Evolutionary conservation across 2,888 invertebrate genomes (phyloP), one percentile per base, ranked within the genome.

Genomic region (Ochlodes sylvanus): DNA sequence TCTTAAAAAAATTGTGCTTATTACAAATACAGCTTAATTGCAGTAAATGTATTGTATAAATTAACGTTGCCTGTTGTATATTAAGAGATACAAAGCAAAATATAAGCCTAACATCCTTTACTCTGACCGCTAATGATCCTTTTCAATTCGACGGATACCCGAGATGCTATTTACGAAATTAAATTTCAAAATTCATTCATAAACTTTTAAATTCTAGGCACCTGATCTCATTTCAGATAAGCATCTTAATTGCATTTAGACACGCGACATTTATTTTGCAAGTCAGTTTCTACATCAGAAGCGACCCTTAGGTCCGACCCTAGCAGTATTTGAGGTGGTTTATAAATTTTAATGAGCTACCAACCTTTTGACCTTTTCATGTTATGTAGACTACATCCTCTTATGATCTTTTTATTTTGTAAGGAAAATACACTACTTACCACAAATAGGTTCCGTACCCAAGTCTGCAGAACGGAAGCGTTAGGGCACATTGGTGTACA

Each of bases 341-440:
- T 47, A 47, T 47, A 47, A 47, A 47, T 47, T 47, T 47, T 47
- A 47, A 47, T 47, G 44, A 47, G 44, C 44, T 47, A 47, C 44
- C 44, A 47, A 47, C 44, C 44, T 47, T 47, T 47, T 17, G 44
- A 17, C 44, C 44, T 47, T 47, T 47, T 47, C 44, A 47, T 17
- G 44, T 47, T 47, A 47, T 17, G 44, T 47, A 47, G 15, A 17
- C 44, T 47, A 47, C 44, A 15, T 47, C 44, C 44, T 47, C 44
- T 47, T 47, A 47, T 47, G 44, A 47, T 47, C 44, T 47, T 47
- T 47, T 47, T 47, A 47, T 47, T 47, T 47, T 47, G 44, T 17
- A 47, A 47, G 44, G 44, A 47, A 47, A 47, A 47, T 47, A 47
- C 44, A 47, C 44, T 47, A 47, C 44, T 47, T 47, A 47, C 7